Percentiles rank a stretch among this genome's conserved stretches.
Conservation (phyloP, 2,888 invertebrate genomes). For the Syrista parreyssii region DNA sequence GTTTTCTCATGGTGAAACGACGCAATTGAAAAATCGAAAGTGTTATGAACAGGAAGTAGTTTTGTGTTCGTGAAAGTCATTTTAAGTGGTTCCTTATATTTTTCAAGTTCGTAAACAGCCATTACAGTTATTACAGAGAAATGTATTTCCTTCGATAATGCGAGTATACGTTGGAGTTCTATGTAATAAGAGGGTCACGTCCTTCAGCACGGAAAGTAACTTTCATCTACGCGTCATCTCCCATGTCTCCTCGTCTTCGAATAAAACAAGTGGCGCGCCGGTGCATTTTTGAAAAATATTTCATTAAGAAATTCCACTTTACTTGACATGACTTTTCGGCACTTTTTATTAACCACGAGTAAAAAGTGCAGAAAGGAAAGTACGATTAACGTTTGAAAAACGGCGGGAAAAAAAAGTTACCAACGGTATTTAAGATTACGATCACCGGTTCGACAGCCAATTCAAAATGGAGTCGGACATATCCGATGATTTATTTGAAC, state of each 20-base stretch:
- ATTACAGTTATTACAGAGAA: neutral
- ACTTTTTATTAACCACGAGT: neutral
- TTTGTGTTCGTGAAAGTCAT: neutral
- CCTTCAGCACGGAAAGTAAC: slow-evolving; percentile 39
- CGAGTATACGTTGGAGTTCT: neutral
- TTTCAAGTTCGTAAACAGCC: slow-evolving; percentile 8
- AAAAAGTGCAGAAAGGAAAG: neutral
- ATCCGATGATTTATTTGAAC: neutral
- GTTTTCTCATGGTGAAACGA: neutral
- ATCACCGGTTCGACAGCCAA: neutral
- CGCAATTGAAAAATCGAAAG: neutral
- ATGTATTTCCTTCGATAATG: neutral
- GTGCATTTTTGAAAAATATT: slow-evolving; percentile 8
- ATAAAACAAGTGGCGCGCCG: neutral
- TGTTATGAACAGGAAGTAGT: neutral
- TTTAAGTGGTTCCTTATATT: neutral
- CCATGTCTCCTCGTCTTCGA: slow-evolving; percentile 29
- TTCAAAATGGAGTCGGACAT: neutral
- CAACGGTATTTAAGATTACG: neutral
- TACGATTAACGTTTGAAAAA: neutral
- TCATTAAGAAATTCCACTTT: neutral
- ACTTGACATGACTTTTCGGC: neutral
- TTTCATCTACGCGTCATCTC: slow-evolving; percentile 39
- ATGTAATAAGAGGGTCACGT: slow-evolving; percentile 8
- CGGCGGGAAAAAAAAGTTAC: neutral